A percentile compares a stretch with the other conserved stretches of the same genome.
phyloP scores from a whole-genome alignment of 2,888 invertebrate species.

The Spilarctia lutea region DNA sequence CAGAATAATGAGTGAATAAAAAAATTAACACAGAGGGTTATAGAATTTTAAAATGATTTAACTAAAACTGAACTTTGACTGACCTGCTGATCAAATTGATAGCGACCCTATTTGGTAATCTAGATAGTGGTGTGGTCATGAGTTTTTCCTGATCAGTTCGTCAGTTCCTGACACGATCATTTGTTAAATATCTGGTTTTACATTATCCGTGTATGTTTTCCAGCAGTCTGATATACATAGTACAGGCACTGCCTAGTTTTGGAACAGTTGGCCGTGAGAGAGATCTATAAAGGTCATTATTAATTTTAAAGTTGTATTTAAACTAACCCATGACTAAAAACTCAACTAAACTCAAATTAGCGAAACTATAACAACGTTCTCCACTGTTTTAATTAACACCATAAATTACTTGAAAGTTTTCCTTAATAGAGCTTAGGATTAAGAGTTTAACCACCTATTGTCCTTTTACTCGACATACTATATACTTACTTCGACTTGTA shows the following conservation, averaged over 20 bases:
- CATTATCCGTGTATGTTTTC: too few species aligned
- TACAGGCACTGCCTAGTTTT: background rate
- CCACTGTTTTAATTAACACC: slow-evolving; percentile 42
- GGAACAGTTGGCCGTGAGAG: too few species aligned
- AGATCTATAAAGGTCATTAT: background rate
- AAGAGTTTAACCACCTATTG: slow-evolving; percentile 60
- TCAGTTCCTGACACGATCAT: too few species aligned
- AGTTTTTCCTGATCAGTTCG: too few species aligned
- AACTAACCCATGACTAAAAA: slow-evolving; percentile 28
- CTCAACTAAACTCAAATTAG: slow-evolving; percentile 48
- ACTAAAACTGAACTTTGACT: too few species aligned
- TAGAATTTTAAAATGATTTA: too few species aligned
- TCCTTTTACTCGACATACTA: slow-evolving; percentile 53
- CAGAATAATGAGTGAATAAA: background rate
- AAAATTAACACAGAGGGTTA: too few species aligned
- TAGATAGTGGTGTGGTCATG: too few species aligned
- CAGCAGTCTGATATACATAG: background rate
- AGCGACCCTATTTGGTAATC: too few species aligned
- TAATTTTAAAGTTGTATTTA: background rate
- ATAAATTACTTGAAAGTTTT: slow-evolving; percentile 51
- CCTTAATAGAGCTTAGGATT: slow-evolving; percentile 55
- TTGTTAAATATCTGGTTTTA: too few species aligned
- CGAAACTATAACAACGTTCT: slow-evolving; percentile 32
- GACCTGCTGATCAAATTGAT: too few species aligned
- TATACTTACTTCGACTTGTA: slow-evolving; percentile 10